Percentiles rank a stretch among this genome's conserved stretches.
Evolutionary conservation across 2,888 invertebrate species (phyloP).

Genomic region (Hydroisotoma schaefferi): DNA sequence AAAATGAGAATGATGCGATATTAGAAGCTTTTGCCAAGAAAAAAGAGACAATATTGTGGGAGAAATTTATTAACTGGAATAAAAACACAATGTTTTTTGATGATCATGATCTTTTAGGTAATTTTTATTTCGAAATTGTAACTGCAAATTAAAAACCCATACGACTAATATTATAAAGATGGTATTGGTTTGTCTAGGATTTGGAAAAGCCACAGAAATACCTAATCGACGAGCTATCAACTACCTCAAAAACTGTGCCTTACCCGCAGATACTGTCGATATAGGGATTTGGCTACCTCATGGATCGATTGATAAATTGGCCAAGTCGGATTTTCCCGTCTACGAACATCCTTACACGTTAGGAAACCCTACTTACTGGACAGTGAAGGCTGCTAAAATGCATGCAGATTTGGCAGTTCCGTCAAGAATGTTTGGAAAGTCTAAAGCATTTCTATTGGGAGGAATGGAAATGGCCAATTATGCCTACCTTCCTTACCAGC

Average conservation of each 20-base stretch:
- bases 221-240: constrained; percentile 12
- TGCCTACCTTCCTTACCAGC: constrained; percentile 8
- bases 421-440: constrained; percentile 3
- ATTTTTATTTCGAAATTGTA: too few relatives aligned
- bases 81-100: constrained; percentile 6
- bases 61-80: constrained; percentile 21
- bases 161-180: too few relatives aligned
- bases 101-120: constrained; percentile 12
- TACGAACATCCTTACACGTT: not conserved
- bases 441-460: constrained; percentile 7
- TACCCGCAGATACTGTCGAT: not conserved
- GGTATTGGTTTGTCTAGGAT: too few relatives aligned
- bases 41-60: constrained; percentile 14
- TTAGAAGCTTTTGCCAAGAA: constrained; percentile 3
- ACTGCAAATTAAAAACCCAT: too few relatives aligned
- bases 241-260: constrained; percentile 11
- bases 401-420: not conserved
- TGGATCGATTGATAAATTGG: constrained; percentile 12
- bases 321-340: constrained; percentile 10
- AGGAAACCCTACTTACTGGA: constrained; percentile 17
- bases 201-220: constrained; percentile 17
- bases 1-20: too few relatives aligned
- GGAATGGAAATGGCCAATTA: constrained; percentile 20
- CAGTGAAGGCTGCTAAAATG: not conserved
- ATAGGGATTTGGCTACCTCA: constrained; percentile 23